Evolutionary conservation across 2,888 invertebrate genomes (phyloP), one percentile per base, ranked within the genome.

Genomic region (Chrysolina americana): DNA sequence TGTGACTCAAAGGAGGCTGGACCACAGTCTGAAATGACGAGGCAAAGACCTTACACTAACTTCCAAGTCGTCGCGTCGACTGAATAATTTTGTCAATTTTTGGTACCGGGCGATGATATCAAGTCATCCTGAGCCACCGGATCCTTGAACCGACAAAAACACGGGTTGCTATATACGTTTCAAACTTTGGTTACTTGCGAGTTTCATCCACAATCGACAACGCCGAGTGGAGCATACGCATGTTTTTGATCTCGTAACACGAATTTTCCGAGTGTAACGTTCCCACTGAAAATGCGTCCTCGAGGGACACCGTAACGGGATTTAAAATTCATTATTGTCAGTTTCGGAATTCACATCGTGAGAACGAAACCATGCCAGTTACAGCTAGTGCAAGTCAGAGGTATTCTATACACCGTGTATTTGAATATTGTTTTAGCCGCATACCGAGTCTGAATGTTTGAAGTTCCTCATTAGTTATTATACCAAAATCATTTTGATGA

Each of bases 81-180:
- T 47, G 47, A 36, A 36, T 6, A 8, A 73, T 76, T 71, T 80
- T 81, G 82, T 82, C 85, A 81, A 79, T 83, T 84, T 81, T 82
- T 84, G 85, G 84, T 83, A 83, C 85, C 86, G 86, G 87, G 83
- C 80, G 87, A 87, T 86, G 86, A 84, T 79, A 71, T 47, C 41
- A 66, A 21, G 72, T 86, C 85, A 85, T 87, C 86, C 84, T 86
- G 87, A 87, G 87, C 87, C 87, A 86, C 87, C 87, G 86, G 85
- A 78, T 81, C 80, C 84, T 82, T 83, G 84, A 77, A 81, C 80
- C 78, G 84, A 83, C 82, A 81, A 76, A 41, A 28, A 75, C n/a
- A 76, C 78, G 75, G 79, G 76, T 41, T 68, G 74, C 48, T 65
- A 53, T 21, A n/a, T n/a, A n/a, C n/a, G 72, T 82, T 85, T 79